A percentile compares a stretch with the other conserved stretches of the same genome.
These are phyloP conservation scores for Mesaphorura yosii DNA, from an alignment of 1,140 invertebrate genomes.

Conservation along the genomic window DNA sequence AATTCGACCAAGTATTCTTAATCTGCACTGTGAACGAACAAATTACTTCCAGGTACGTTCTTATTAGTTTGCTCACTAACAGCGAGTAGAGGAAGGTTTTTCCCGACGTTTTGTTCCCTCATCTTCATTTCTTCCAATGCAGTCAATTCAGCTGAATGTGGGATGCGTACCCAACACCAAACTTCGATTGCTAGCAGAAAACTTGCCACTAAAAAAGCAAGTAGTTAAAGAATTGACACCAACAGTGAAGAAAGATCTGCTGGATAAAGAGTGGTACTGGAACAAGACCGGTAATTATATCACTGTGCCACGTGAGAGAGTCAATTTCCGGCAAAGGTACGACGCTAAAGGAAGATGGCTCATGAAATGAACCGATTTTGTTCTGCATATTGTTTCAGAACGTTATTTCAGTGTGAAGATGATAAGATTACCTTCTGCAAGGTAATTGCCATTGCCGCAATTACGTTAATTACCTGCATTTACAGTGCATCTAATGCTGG, in stretches of 20 bases:
- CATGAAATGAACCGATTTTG: no score
- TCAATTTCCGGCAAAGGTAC: constrained; percentile 7
- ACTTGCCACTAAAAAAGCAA: constrained; percentile 3
- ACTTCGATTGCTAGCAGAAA: constrained; percentile 16
- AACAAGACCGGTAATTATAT: not conserved
- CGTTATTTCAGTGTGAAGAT: no score
- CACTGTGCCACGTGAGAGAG: constrained; percentile 2
- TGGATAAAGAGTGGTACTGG: not conserved
- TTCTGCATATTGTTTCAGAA: no score
- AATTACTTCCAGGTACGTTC: constrained; percentile 8
- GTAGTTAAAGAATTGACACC: not conserved
- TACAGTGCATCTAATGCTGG: no score
- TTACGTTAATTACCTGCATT: no score
- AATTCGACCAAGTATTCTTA: constrained; percentile 20
- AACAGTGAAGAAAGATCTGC: not conserved
- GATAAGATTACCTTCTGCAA: no score
- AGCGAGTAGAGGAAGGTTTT: no score
- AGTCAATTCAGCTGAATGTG: constrained; percentile 24
- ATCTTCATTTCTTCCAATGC: no score
- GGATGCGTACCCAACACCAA: constrained; percentile 21
- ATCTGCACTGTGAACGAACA: constrained; percentile 12
- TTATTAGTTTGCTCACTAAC: no score
- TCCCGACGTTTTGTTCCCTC: no score
- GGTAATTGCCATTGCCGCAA: no score
- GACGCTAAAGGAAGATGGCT: no score